Evolutionary conservation across 64 coral and sea anemone species (phyloP).

Genomic region (Catalaphyllia jardinei): DNA sequence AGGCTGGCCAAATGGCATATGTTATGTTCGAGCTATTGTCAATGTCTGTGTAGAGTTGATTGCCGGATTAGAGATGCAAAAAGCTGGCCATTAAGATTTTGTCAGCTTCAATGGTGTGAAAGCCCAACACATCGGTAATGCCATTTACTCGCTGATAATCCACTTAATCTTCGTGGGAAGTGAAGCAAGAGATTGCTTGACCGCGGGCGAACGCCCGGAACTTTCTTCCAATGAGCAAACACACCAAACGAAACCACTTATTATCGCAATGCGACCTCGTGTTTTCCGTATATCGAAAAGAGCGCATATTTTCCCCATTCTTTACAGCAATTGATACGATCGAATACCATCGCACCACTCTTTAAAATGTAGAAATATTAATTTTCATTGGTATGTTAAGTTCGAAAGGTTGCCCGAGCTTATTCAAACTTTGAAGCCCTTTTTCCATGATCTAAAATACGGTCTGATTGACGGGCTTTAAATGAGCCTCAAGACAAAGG

Average conservation of each 20-base stretch:
- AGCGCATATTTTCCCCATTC: not conserved
- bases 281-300: not conserved
- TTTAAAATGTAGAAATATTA: not conserved
- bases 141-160: conserved; percentile 26
- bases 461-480: not conserved
- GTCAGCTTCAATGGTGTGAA: conserved; percentile 19
- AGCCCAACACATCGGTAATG: conserved; percentile 13
- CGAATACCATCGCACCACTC: not conserved
- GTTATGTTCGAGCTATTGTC: not conserved
- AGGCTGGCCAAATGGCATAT: not conserved
- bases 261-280: not conserved
- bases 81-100: conserved; percentile 37
- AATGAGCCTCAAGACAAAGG: conserved; percentile 1
- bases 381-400: conserved; percentile 3
- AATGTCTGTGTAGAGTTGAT: not conserved
- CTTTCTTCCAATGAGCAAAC: not conserved
- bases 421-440: not conserved
- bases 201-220: not conserved
- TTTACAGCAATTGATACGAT: not conserved
- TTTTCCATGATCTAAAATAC: not conserved
- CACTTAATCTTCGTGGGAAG: conserved; percentile 44
- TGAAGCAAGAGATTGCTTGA: not conserved
- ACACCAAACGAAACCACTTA: conserved; percentile 21
- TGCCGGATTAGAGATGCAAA: conserved; percentile 31
- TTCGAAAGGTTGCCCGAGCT: not conserved